Evolutionary conservation across 2,888 invertebrate genomes (phyloP).

Genomic region (Machimus atricapillus): DNA sequence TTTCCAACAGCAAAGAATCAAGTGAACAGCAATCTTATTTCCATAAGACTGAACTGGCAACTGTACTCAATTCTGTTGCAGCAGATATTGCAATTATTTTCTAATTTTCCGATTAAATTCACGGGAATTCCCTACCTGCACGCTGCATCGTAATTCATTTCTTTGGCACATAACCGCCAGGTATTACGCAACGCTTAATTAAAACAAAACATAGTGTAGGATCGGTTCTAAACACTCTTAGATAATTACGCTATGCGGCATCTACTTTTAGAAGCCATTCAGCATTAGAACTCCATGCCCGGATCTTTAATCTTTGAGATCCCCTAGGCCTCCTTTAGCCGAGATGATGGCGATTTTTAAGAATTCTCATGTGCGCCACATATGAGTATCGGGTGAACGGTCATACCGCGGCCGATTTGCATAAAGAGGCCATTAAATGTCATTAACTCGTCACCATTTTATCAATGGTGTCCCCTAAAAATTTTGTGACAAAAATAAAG

Average conservation of each 20-base stretch:
- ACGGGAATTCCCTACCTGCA: not conserved
- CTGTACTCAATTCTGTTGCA: not conserved
- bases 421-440: constrained; percentile 34
- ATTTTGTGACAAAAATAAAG: not conserved
- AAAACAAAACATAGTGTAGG: not conserved
- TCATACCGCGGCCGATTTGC: constrained; percentile 14
- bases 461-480: not conserved
- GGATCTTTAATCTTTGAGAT: not conserved
- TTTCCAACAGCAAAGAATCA: not conserved
- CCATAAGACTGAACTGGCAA: not conserved
- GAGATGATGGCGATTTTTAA: constrained; percentile 18
- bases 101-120: not conserved
- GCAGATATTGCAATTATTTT: not conserved
- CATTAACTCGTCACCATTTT: constrained; percentile 27
- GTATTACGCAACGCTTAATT: not conserved
- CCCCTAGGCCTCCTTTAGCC: not conserved
- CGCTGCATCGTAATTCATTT: not conserved
- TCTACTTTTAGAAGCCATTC: not conserved
- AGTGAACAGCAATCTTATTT: not conserved
- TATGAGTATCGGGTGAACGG: not conserved
- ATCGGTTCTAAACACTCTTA: not conserved
- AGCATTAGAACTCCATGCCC: not conserved
- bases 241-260: constrained; percentile 1
- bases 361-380: constrained; percentile 15
- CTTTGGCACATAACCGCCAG: not conserved